phyloP scores from a whole-genome alignment of 2,797 vertebrate species.

The Myoxocephalus aenaeus region DNA sequence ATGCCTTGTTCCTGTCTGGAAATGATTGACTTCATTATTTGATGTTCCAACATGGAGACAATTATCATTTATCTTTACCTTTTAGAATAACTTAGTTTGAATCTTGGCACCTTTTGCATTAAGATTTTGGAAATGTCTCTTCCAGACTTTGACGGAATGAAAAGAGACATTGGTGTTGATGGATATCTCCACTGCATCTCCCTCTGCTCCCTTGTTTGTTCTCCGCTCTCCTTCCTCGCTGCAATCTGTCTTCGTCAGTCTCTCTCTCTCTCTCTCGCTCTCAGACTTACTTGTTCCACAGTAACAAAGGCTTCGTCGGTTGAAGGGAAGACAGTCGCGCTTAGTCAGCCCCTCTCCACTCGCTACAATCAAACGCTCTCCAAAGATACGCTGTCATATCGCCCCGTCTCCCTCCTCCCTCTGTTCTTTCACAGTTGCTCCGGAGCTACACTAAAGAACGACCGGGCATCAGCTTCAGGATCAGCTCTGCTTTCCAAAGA shows the following conservation, averaged over 20 bases:
- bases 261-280: neutral
- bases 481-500: neutral
- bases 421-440: conserved; percentile 16
- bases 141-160: neutral
- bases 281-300: conserved; percentile 41
- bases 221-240: conserved; percentile 15
- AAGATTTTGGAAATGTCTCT: conserved; percentile 4
- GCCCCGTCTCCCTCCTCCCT: conserved; percentile 22
- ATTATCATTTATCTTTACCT: neutral
- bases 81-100: neutral
- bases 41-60: neutral
- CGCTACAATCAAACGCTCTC: conserved; percentile 65
- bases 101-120: neutral
- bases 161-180: neutral
- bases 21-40: neutral
- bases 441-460: conserved; percentile 36
- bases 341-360: conserved; percentile 58
- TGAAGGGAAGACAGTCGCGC: conserved; percentile 48
- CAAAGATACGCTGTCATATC: conserved; percentile 65
- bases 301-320: conserved; percentile 56
- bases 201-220: conserved; percentile 45
- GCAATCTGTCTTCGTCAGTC: conserved; percentile 20
- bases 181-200: conserved; percentile 28
- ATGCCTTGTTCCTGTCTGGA: neutral
- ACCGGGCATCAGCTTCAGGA: neutral